Conservation (phyloP, 2,888 invertebrate genomes). For the Drosophila rubida region DNA sequence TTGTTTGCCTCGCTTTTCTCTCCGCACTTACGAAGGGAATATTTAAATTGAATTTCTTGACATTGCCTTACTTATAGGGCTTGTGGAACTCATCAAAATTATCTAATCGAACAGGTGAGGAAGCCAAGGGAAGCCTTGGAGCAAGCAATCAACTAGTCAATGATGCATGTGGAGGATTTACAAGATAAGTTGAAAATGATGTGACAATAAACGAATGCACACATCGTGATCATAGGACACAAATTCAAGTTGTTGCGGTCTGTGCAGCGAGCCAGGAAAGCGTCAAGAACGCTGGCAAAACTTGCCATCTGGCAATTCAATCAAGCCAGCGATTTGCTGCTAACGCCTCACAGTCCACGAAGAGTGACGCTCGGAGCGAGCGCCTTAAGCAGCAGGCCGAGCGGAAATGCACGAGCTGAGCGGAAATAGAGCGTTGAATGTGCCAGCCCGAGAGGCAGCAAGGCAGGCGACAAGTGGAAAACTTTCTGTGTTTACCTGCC, state of each 20-base stretch:
- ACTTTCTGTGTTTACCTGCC: slow-evolving; percentile 52
- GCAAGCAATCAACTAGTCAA: too few species aligned
- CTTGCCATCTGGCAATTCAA: slow-evolving; percentile 64
- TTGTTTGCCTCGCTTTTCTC: slow-evolving; percentile 10
- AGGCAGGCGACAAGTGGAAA: slow-evolving; percentile 61
- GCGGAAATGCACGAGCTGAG: slow-evolving; percentile 65
- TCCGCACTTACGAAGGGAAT: neutral
- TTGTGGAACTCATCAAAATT: slow-evolving; percentile 2
- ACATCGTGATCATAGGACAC: too few species aligned
- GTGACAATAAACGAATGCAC: too few species aligned
- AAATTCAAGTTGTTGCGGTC: slow-evolving; percentile 1
- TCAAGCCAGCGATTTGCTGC: slow-evolving; percentile 71
- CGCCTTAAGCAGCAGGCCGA: slow-evolving; percentile 53
- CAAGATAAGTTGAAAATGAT: too few species aligned
- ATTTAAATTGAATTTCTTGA: slow-evolving; percentile 31
- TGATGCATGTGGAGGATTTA: too few species aligned
- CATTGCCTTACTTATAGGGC: neutral
- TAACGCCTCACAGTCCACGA: slow-evolving; percentile 39
- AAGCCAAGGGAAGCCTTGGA: too few species aligned
- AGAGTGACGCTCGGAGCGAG: slow-evolving; percentile 31
- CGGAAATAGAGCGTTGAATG: slow-evolving; percentile 65
- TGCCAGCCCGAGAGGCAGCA: slow-evolving; percentile 30
- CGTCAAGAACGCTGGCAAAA: slow-evolving; percentile 21
- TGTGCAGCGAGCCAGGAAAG: slow-evolving; percentile 13
- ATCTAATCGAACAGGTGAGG: too few species aligned